Base-by-base conservation (phyloP, 2,888 invertebrate genomes). In the Gasteruption jaculator region DNA sequence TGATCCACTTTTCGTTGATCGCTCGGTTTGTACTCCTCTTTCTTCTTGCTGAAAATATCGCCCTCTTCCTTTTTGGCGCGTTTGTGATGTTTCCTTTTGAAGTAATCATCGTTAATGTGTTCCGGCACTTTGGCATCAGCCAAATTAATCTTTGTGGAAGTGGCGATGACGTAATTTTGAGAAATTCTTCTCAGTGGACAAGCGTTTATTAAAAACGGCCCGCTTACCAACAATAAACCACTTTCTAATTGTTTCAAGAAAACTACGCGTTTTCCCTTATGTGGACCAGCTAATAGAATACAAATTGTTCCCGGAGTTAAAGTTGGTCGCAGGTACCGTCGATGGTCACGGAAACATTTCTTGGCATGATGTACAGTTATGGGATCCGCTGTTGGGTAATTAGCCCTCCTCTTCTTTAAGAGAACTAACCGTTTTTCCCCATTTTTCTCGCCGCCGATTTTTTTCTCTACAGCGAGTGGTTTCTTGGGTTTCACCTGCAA, bases 261-360 rank as follows among this genome's bases (percentile, higher is more conserved):
- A 48, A 99, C 87, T 16, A 96, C 97, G 31, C 97, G 84, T 78
- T 97, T 97, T 71, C 99, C 99, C 63, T 94, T 91, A 71, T 99
- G 96, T 47, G 86, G 79, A 45, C 99, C 97, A 53, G 96, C 96
- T 51, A 99, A 78, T 49, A 99, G 74, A 65, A 99, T 94, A 54
- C 92, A 82, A 35, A 99, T 81, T 1, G 93, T 91, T 56, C 99
- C 99, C 2, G 93, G 91, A 4, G 82, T 86, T 53, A 99, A 80
- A 55, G 82, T 80, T 31, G 81, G 74, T 46, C 94, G 80, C 26
- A 86, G 75, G 56, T 81, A 77, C 44, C 91, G 82, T 52, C 77
- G 81, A 65, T 93, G 93, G 68, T 88, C 82, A 61, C 85, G 80
- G 80, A 89, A 83, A 22, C 80, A 79, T 65, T 85, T 85, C 71